Base-by-base conservation (phyloP, 2,888 invertebrate genomes). In the Zygogramma bicolorata region DNA sequence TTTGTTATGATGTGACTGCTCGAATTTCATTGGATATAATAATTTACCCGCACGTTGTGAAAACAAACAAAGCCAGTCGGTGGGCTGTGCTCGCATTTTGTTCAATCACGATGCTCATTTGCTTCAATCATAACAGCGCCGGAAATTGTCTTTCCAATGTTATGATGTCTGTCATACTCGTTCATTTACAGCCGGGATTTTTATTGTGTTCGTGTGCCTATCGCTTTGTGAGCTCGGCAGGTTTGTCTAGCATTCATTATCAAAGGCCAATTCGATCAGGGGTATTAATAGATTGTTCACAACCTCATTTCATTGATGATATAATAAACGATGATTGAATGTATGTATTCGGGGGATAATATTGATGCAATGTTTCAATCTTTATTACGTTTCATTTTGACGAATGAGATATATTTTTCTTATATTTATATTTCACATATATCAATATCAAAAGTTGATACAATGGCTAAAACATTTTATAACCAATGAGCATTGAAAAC, bases 61-160 rank as follows among this genome's bases (percentile, higher is more conserved):
- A 83, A 83, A 83, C 82, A 84, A 84, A 84, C 82, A 84, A 82
- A 82, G 79, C 77, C 78, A 74, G 68, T 59, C 74, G 66, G 65
- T 71, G 68, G 69, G 75, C 73, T 63, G 74, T 73, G 79, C 77
- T 78, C 70, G 65, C 75, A 77, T 80, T 81, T 81, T 80, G 79
- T 79, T 80, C 76, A 73, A 73, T 81, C 79, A 79, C 80, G 79
- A 80, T 83, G 80, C 81, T 84, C 82, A 81, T 84, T 83, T 83
- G 80, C 78, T 81, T 83, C 83, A 84, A 84, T 84, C 84, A 84
- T 83, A 84, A 84, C 82, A 79, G 79, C 80, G 81, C 84, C 83
- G 84, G 84, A 84, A 83, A 83, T 82, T 83, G 83, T 83, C 83
- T 82, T 83, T 83, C 82, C 82, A 77, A 75, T 73, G 74, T 80